phyloP scores from a whole-genome alignment of 1,140 invertebrate species.

The Lasioglossum baleicum region DNA sequence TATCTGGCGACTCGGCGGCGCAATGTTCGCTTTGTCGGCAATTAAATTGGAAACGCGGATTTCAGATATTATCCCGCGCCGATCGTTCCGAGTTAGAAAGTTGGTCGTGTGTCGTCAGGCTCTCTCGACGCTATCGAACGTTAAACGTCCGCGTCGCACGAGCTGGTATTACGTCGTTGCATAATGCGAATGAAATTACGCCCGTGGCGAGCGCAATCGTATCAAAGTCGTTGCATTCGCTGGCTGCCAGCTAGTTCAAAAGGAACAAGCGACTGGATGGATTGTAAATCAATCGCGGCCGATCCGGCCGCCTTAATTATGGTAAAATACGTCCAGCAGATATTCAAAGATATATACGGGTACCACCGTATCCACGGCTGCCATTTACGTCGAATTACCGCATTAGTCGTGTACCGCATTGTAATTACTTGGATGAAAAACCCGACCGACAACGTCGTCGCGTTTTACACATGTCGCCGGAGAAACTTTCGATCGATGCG shows the following conservation, averaged over 20 bases:
- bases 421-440: conserved; percentile 6
- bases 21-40: not conserved
- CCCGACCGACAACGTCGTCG: not conserved
- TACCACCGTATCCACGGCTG: not conserved
- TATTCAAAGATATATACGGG: not conserved
- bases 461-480: not conserved
- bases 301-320: conserved; percentile 28
- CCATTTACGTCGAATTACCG: conserved; percentile 39
- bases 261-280: not conserved
- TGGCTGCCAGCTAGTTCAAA: not conserved
- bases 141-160: conserved; percentile 27
- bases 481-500: not conserved
- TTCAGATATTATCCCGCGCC: not conserved
- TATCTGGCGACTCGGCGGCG: not conserved
- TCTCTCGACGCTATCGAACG: conserved; percentile 4
- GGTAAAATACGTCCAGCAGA: not conserved
- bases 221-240: conserved; percentile 15
- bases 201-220: not conserved
- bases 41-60: conserved; percentile 29
- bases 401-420: conserved; percentile 16
- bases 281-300: conserved; percentile 33
- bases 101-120: not conserved
- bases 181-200: conserved; percentile 17
- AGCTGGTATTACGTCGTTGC: conserved; percentile 23
- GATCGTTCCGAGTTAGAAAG: not conserved